Percentiles rank a stretch among this genome's conserved stretches.
These are phyloP conservation scores for Microcebus jonahi DNA, from an alignment of 2,113 vertebrate genomes.

Conservation along the genomic window DNA sequence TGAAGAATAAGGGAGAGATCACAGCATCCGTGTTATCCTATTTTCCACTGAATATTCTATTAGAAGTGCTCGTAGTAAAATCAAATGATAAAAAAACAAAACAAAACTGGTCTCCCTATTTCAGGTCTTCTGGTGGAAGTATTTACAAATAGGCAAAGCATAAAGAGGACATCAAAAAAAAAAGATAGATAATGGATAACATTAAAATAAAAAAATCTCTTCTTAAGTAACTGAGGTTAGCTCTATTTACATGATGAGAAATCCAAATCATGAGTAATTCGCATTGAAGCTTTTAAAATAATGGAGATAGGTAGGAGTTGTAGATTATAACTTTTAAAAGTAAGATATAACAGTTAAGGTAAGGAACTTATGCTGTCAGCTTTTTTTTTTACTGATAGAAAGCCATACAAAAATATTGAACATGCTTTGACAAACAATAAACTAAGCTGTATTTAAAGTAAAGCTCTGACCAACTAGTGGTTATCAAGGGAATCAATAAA, in stretches of 20 bases:
- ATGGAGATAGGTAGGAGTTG: neutral
- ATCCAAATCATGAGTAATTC: constrained; percentile 53
- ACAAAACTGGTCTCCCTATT: constrained; percentile 19
- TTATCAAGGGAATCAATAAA: constrained; percentile 42
- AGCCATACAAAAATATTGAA: constrained; percentile 19
- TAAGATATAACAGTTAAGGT: neutral
- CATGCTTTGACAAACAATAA: constrained; percentile 31
- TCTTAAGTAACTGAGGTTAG: constrained; percentile 39
- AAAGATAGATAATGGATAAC: neutral
- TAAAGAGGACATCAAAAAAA: constrained; percentile 13
- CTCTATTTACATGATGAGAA: neutral
- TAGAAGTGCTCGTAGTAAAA: constrained; percentile 22
- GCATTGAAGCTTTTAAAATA: constrained; percentile 54
- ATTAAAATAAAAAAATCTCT: constrained; percentile 40
- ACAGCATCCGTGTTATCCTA: constrained; percentile 19
- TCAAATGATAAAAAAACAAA: constrained; percentile 23
- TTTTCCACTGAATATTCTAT: neutral
- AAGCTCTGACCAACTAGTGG: constrained; percentile 40
- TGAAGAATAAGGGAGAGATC: neutral
- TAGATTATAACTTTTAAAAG: constrained; percentile 31
- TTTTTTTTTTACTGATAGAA: constrained; percentile 2
- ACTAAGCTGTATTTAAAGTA: constrained; percentile 55
- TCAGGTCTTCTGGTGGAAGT: neutral
- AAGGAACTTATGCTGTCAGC: neutral
- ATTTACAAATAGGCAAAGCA: constrained; percentile 21